Conservation (phyloP, 2,888 invertebrate species). For the Pyrochroa serraticornis region DNA sequence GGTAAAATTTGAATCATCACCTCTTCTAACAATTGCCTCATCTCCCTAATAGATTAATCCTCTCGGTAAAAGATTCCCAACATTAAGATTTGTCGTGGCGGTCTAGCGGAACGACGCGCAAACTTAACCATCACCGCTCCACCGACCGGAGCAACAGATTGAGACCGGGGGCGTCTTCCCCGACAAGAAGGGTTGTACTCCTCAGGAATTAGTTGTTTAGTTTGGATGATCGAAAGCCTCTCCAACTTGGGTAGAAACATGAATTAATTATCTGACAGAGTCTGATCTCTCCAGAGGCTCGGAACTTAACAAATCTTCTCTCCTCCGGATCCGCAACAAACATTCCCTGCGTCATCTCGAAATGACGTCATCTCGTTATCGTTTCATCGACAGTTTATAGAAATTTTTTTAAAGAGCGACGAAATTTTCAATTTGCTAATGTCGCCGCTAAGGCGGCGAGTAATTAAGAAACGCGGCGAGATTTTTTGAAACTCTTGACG, state of each 20-base stretch:
- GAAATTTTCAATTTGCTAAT: slow-evolving; percentile 18
- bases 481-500: slow-evolving; percentile 7
- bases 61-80: no score
- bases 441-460: slow-evolving; percentile 14
- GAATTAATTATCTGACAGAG: slow-evolving; percentile 50
- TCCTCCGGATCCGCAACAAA: slow-evolving; percentile 22
- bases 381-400: slow-evolving; percentile 2
- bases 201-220: slow-evolving; percentile 42
- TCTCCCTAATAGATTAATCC: no score
- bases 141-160: no score
- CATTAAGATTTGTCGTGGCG: no score
- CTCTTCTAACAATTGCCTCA: no score
- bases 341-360: slow-evolving; percentile 8
- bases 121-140: no score
- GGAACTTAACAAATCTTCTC: slow-evolving; percentile 34
- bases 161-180: no score
- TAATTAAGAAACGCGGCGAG: slow-evolving; percentile 8
- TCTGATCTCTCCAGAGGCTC: slow-evolving; percentile 42
- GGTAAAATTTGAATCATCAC: no score
- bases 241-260: slow-evolving; percentile 46
- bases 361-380: background rate
- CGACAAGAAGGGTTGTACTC: no score
- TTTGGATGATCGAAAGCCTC: slow-evolving; percentile 47
- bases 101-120: no score
- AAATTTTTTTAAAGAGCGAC: background rate